Evolutionary conservation across 2,797 vertebrate genomes (phyloP).

Genomic region (Gallirallus australis): DNA sequence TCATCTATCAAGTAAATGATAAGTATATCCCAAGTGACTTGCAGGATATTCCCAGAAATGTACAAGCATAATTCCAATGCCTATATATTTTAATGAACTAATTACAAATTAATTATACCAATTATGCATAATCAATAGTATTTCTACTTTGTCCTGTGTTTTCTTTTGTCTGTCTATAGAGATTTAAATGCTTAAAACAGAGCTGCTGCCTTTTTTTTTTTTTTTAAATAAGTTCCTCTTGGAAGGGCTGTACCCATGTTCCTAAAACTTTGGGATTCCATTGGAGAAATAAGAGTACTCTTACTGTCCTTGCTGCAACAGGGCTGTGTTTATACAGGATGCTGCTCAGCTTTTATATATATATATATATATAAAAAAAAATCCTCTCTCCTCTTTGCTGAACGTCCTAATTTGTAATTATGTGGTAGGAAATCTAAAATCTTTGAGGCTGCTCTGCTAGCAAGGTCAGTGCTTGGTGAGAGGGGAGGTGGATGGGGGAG

Average conservation of each 20-base stretch:
- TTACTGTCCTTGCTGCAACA: neutral
- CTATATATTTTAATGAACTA: slow-evolving; percentile 73
- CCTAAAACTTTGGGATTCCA: neutral
- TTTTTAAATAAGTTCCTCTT: neutral
- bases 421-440: neutral
- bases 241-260: neutral
- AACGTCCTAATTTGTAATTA: neutral
- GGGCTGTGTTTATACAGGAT: neutral
- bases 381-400: neutral
- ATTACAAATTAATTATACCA: slow-evolving; percentile 75
- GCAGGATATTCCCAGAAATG: slow-evolving; percentile 70
- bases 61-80: slow-evolving; percentile 63
- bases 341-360: neutral
- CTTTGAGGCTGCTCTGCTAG: neutral
- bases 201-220: neutral
- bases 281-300: neutral
- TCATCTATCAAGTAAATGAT: slow-evolving; percentile 70
- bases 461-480: neutral
- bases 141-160: slow-evolving; percentile 56
- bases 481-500: neutral
- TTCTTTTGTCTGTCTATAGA: slow-evolving; percentile 48
- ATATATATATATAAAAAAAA: neutral
- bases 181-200: slow-evolving; percentile 37
- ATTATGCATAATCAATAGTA: slow-evolving; percentile 66
- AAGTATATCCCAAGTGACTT: slow-evolving; percentile 60